These are phyloP conservation scores for Cardiocondyla obscurior DNA, from an alignment of 1,140 invertebrate genomes.

Conservation along the genomic window DNA sequence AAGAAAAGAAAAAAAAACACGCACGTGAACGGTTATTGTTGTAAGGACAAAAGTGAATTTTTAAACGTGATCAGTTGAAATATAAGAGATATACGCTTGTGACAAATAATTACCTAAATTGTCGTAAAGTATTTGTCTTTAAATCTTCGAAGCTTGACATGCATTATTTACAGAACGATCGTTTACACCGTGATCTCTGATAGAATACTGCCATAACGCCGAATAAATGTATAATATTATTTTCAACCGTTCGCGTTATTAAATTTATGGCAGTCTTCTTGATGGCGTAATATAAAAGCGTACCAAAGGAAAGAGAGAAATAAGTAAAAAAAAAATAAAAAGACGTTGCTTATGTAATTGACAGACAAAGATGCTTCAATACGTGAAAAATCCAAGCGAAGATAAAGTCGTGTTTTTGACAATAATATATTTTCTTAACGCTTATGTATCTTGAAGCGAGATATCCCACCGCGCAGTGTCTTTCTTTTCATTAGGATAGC, in stretches of 20 bases:
- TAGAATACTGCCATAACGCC: not conserved
- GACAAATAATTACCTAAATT: not conserved
- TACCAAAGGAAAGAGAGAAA: not conserved
- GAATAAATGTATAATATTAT: not conserved
- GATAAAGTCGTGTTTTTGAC: constrained; percentile 39
- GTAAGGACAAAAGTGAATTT: not conserved
- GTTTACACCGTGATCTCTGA: not conserved
- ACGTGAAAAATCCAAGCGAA: constrained; percentile 15
- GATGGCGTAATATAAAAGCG: not conserved
- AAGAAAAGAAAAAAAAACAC: too few species aligned
- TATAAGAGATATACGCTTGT: not conserved
- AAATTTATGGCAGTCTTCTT: not conserved
- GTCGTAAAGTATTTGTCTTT: not conserved
- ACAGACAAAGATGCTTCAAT: not conserved
- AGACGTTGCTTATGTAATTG: not conserved
- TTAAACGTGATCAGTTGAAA: not conserved
- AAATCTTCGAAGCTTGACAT: constrained; percentile 6
- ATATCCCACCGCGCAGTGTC: constrained; percentile 30
- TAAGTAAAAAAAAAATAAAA: not conserved
- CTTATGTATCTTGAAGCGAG: constrained; percentile 22
- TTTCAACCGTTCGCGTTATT: not conserved
- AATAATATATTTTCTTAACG: constrained; percentile 54
- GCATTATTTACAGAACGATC: not conserved
- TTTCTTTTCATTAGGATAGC: constrained; percentile 29
- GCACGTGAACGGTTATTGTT: not conserved